Evolutionary conservation across 2,113 vertebrate species (phyloP), one percentile per base, ranked within the genome.

Genomic region (Puntigrus tetrazona): DNA sequence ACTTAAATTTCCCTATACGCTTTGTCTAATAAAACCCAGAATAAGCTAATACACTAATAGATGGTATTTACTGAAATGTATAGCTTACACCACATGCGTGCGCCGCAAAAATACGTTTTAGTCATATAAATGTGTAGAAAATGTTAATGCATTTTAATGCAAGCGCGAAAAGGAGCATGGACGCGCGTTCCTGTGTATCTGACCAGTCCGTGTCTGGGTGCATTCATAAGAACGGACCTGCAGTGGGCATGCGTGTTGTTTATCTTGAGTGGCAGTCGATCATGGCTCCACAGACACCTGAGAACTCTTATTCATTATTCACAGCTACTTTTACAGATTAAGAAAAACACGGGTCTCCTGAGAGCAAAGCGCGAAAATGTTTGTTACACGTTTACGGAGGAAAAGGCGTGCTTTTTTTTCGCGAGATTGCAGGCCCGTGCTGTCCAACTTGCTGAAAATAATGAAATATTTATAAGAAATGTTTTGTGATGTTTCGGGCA

Each of bases 261-360:
- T 72, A 65, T 76, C 20, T 38, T 57, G 79, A 77, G 65, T 18
- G 81, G 65, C 43, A 59, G 78, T 36, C 81, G 29, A 85, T 72
- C 29, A 85, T 81, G 78, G 67, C 63, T 73, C 36, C 75, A 84
- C 31, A 85, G 92, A 94, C 91, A 95, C 93, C 91, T 84, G 91
- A 88, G 86, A 86, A 81, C 29, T 86, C 78, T 38, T 45, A 90
- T 94, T 82, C 52, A 94, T 94, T 92, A 94, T 94, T 93, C 84
- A 94, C n/a, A 7, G 81, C 69, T 67, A 83, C 81, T 76, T 75
- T 86, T 61, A 67, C 3, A 76, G 59, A 43, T 85, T 45, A 81
- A 61, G 79, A 76, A 45, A 41, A 50, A 75, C 67, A 36, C 36
- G 27, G 50, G 65, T n/a, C 67, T 80, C 78, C 38, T 27, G 55